Evolutionary conservation across 2,797 vertebrate species (phyloP).

Genomic region (Pipistrellus pygmaeus): DNA sequence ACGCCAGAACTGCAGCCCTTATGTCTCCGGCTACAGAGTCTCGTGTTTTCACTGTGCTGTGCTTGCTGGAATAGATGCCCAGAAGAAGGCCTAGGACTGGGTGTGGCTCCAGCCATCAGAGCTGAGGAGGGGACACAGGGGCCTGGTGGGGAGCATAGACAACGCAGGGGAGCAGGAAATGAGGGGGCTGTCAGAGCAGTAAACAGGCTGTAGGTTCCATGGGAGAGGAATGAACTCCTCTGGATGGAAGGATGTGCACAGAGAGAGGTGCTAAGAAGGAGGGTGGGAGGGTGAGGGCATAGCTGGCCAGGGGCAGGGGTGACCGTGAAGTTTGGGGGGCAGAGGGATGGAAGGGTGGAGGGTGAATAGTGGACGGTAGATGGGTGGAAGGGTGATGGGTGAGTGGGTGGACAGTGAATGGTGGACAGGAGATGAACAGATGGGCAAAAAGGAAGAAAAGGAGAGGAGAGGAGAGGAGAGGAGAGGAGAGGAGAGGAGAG

Average conservation of each 20-base stretch:
- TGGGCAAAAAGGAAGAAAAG: not conserved
- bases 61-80: not conserved
- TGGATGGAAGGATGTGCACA: rapidly evolving
- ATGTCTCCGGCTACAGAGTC: not conserved
- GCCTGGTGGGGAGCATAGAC: not conserved
- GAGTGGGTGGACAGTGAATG: too few relatives aligned
- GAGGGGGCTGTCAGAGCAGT: not conserved
- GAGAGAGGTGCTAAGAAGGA: too few relatives aligned
- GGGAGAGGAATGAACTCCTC: rapidly evolving
- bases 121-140: not conserved
- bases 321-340: rapidly evolving
- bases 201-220: rapidly evolving
- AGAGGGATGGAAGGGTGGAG: too few relatives aligned
- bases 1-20: too few relatives aligned
- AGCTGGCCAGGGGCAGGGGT: not conserved
- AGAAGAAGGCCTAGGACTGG: not conserved
- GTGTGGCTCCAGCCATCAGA: not conserved
- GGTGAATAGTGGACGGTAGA: rapidly evolving
- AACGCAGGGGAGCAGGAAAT: not conserved
- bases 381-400: not conserved
- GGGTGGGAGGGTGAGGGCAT: not conserved
- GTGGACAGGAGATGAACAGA: not conserved
- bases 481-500: too few relatives aligned
- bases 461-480: rapidly evolving
- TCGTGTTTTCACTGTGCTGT: not conserved